phyloP scores from a whole-genome alignment of 2,888 invertebrate genomes.

The Colletes collaris region DNA sequence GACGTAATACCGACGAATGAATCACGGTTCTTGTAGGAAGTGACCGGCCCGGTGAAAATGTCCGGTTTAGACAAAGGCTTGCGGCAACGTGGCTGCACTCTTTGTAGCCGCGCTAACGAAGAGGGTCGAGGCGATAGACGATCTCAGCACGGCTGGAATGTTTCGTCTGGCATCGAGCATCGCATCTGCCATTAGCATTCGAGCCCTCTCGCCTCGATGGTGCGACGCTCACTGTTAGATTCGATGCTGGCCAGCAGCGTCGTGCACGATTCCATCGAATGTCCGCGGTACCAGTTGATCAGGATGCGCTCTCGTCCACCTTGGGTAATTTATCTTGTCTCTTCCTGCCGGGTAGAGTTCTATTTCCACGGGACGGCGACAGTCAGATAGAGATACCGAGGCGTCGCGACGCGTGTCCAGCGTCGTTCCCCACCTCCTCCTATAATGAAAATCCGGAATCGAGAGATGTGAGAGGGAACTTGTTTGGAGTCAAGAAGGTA shows the following conservation, averaged over 20 bases:
- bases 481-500: too few species aligned
- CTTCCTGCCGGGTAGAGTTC: conserved; percentile 46
- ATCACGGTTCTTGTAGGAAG: conserved; percentile 55
- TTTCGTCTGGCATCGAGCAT: conserved; percentile 78
- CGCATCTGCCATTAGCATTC: conserved; percentile 79
- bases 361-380: conserved; percentile 24
- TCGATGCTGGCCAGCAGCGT: conserved; percentile 48
- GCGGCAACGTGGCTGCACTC: conserved; percentile 40
- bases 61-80: conserved; percentile 57
- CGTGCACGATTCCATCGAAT: conserved; percentile 62
- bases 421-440: not conserved
- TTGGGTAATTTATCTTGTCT: conserved; percentile 65
- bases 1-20: conserved; percentile 47
- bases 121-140: conserved; percentile 76
- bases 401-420: not conserved
- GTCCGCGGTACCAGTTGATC: conserved; percentile 56
- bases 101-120: conserved; percentile 71
- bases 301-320: conserved; percentile 66
- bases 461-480: too few species aligned
- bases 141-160: conserved; percentile 77
- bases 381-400: conserved; percentile 37
- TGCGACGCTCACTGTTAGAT: conserved; percentile 59
- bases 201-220: conserved; percentile 61
- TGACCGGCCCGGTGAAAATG: conserved; percentile 46
- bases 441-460: too few species aligned